Evolutionary conservation across 2,113 vertebrate species (phyloP), one percentile per base, ranked within the genome.

Genomic region (Merops nubicus): DNA sequence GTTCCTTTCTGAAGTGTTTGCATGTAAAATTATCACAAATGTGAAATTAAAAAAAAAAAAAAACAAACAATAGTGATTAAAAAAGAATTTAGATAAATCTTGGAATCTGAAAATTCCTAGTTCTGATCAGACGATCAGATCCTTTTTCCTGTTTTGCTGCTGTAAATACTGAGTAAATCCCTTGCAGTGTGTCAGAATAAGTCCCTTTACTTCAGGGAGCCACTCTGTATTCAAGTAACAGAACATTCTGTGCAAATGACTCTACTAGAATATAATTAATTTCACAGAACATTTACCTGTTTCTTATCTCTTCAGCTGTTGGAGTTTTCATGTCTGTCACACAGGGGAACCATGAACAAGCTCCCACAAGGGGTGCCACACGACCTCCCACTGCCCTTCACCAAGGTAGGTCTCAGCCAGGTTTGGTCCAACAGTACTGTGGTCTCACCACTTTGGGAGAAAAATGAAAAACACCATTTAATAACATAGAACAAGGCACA

Each of bases 381-480:
- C 20, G 33, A 26, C 29, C 7, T 78, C 38, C 25, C 12, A 34
- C 3, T 5, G 1, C 10, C 1, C 5, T 9, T 3, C 26, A 54
- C 9, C 2, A 2, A 67, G 8, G 22, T 45, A 54, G 11, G 47
- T 38, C 15, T 70, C 51, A 72, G 8, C 5, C 14, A 85, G 8
- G 5, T 48, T 51, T 91, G 21, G 12, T 53, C 14, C 28, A 73
- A 18, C 5, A 31, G 8, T 23, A 11, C 12, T 40, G 7, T 0
- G 0, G 15, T 56, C 18, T 23, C 28, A 15, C 31, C 16, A 42
- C 4, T 3, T 17, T 11, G 20, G 29, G 7, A 69, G 9, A 72
- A 91, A 91, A 64, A 43, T 13, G 0, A 60, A 86, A 68, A 43
- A 3, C 4, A 3, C 9, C 11, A 43, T 69, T 84, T 51, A 76